Conservation (phyloP, 1,140 invertebrate genomes). For the Ridgeia piscesae region DNA sequence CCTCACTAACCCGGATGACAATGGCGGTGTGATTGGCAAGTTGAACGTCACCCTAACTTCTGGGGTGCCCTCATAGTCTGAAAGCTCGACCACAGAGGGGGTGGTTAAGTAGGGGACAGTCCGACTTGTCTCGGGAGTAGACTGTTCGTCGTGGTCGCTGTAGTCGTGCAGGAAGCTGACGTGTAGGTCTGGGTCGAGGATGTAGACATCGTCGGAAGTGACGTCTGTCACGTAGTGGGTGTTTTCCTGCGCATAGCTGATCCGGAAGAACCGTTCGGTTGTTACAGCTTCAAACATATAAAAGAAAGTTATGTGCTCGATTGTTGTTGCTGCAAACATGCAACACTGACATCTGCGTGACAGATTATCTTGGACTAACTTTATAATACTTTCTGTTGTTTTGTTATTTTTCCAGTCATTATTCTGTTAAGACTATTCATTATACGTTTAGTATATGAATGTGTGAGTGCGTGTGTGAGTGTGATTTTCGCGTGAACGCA, state of each 20-base stretch:
- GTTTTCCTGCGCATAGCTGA: slow-evolving; percentile 90
- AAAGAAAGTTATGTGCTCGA: too few species aligned
- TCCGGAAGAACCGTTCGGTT: slow-evolving; percentile 89
- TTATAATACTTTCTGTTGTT: too few species aligned
- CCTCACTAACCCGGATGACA: slow-evolving; percentile 41
- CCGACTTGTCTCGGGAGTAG: not conserved
- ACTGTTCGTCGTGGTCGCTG: not conserved
- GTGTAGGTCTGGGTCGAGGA: slow-evolving; percentile 73
- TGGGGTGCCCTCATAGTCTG: not conserved
- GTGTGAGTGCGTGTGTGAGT: too few species aligned
- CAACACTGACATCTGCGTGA: too few species aligned
- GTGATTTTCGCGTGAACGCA: too few species aligned
- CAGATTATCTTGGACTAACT: too few species aligned
- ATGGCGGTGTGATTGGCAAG: slow-evolving; percentile 54
- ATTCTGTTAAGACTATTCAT: too few species aligned
- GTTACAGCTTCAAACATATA: slow-evolving; percentile 74
- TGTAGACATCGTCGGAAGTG: slow-evolving; percentile 75
- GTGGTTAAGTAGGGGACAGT: not conserved
- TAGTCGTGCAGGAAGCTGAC: not conserved
- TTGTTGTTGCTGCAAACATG: too few species aligned
- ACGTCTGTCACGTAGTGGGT: slow-evolving; percentile 92
- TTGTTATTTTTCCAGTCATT: too few species aligned
- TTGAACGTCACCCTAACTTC: slow-evolving; percentile 35
- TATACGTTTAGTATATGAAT: too few species aligned
- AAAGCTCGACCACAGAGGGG: not conserved